Base-by-base conservation (phyloP, 2,797 vertebrate genomes). In the Pangasius mekongensis region DNA sequence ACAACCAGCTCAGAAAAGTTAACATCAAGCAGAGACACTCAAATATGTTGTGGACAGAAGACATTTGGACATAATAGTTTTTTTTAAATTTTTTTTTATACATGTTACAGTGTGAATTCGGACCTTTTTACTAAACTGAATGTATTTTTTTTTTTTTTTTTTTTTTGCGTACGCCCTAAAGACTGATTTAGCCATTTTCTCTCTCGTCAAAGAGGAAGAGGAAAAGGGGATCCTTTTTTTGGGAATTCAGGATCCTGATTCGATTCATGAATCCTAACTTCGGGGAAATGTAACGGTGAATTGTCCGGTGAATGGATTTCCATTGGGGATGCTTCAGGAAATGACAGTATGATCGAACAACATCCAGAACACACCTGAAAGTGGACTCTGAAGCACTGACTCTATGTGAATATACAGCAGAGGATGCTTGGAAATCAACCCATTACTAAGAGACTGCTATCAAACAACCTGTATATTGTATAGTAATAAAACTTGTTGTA, bases 1-100 rank as follows among this genome's bases (percentile, higher is more conserved):
- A 92, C 96, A 94, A 24, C 90, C 88, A 71, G 85, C 87, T 86
- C 90, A 91, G 87, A 94, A 93, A 89, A 87, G 92, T 0, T 90
- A 86, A 0, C 89, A 92, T 82, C 92, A 91, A 3, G 92, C 43
- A 54, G 49, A 69, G 92, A 94, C 71, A 6, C 27, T 60, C 3
- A 64, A 18, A 52, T 49, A n/a, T 64, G 30, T 30, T 87, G 27
- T 13, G 18, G 39, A 33, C 2, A 33, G 47, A 52, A n/a, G 47
- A 81, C 20, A 30, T 73, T 54, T 77, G 18, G n/a, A 87, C 9
- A 36, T 56, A 30, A 43, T 24, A 2, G 30, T 30, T 30, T 13
- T 5, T 36, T 36, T 0, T 36, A 39, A 36, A 0, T 71, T 58
- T 6, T 71, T 73, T 73, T 47, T 74, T 47, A 14, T 52, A 71